phyloP scores from a whole-genome alignment of 2,888 invertebrate species.

The Drosophila siamana region DNA sequence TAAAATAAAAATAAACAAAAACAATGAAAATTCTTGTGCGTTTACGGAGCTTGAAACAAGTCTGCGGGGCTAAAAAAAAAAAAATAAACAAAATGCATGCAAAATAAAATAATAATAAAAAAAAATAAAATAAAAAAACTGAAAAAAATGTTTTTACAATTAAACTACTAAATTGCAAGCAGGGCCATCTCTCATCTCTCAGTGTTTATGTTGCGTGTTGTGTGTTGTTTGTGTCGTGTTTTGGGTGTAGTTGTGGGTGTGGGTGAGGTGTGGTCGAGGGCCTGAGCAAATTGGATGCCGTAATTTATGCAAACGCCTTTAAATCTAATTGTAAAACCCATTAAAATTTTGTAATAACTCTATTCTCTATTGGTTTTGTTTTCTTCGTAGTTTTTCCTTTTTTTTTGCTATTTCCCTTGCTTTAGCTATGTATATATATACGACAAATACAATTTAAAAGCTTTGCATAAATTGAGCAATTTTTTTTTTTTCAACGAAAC shows the following conservation, averaged over 20 bases:
- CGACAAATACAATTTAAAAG: constrained; percentile 2
- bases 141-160: constrained; percentile 51
- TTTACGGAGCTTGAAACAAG: not conserved
- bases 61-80: constrained; percentile 24
- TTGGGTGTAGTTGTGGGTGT: constrained; percentile 15
- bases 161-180: constrained; percentile 68
- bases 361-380: not conserved
- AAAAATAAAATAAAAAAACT: constrained; percentile 36
- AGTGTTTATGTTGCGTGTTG: constrained; percentile 13
- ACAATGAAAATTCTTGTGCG: not conserved
- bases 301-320: constrained; percentile 1
- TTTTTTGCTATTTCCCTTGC: not conserved
- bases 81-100: constrained; percentile 10
- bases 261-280: not conserved
- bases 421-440: not conserved
- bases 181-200: constrained; percentile 54
- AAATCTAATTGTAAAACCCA: constrained; percentile 3
- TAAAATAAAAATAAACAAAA: not conserved
- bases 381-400: not conserved
- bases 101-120: too few species aligned
- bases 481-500: not conserved
- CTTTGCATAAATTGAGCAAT: not conserved
- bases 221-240: constrained; percentile 13
- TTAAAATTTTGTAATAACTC: not conserved
- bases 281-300: constrained; percentile 36